Evolutionary conservation across 2,797 vertebrate species (phyloP).

Genomic region (Discoglossus pictus): DNA sequence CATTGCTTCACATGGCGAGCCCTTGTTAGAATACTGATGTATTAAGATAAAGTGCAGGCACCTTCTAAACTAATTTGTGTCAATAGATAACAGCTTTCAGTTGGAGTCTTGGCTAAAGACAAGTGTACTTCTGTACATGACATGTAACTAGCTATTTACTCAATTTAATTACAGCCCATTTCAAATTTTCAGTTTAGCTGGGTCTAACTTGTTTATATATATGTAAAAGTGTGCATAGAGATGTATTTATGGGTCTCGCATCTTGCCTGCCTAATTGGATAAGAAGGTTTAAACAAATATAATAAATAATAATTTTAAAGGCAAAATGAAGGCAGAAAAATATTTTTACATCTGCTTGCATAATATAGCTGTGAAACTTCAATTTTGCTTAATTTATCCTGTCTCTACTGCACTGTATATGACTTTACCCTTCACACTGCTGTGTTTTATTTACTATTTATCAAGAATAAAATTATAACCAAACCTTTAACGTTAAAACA

Average conservation of each 20-base stretch:
- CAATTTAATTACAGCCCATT: conserved; percentile 30
- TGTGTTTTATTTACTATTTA: no score
- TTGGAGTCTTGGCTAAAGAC: conserved; percentile 23
- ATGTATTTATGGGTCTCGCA: conserved; percentile 10
- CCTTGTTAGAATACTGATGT: conserved; percentile 58
- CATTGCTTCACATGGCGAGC: conserved; percentile 45
- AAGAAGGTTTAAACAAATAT: no score
- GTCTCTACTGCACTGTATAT: no score
- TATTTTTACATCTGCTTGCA: conserved; percentile 21
- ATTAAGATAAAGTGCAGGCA: conserved; percentile 55
- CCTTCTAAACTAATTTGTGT: conserved; percentile 52
- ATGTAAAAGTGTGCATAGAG: conserved; percentile 8
- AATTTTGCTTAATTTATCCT: no score
- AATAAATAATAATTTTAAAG: no score
- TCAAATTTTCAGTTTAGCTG: conserved; percentile 18
- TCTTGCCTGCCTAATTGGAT: no score
- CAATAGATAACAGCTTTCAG: conserved; percentile 51
- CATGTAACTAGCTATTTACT: conserved; percentile 23
- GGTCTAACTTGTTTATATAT: conserved; percentile 18
- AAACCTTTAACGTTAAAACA: no score
- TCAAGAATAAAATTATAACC: no score
- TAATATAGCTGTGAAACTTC: no score
- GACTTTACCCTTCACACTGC: no score
- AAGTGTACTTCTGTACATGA: conserved; percentile 10
- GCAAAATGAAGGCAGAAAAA: conserved; percentile 30